These are phyloP conservation scores for Anabas testudineus DNA, from an alignment of 2,797 vertebrate genomes.

Conservation along the genomic window DNA sequence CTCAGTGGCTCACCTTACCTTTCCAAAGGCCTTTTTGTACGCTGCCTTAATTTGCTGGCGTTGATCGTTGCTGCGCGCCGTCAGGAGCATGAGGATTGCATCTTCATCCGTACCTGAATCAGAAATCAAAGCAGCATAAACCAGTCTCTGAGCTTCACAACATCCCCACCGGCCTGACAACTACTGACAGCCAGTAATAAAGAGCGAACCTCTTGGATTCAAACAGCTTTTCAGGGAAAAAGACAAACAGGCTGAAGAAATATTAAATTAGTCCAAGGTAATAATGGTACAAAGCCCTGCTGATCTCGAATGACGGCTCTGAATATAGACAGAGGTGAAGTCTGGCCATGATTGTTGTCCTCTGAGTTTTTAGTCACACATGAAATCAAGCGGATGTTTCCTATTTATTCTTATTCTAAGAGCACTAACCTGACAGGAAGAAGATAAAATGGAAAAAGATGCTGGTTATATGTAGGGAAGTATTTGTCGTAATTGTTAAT, in stretches of 20 bases:
- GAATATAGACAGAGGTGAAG: background rate
- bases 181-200: constrained; percentile 13
- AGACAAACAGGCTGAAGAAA: constrained; percentile 27
- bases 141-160: background rate
- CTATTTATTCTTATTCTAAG: background rate
- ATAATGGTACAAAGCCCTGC: constrained; percentile 25
- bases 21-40: constrained; percentile 92
- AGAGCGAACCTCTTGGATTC: background rate
- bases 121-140: constrained; percentile 11
- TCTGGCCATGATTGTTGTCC: background rate
- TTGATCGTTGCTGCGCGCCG: constrained; percentile 90
- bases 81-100: constrained; percentile 88
- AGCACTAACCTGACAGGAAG: background rate
- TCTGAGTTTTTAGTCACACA: background rate
- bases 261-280: constrained; percentile 10
- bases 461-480: background rate
- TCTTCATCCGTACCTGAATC: constrained; percentile 94
- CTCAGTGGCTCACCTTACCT: constrained; percentile 81
- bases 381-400: background rate
- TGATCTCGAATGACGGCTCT: constrained; percentile 8
- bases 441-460: background rate
- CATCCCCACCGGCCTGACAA: background rate
- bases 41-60: constrained; percentile 90
- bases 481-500: background rate
- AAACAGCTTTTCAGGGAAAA: constrained; percentile 1